A percentile compares a stretch with the other conserved stretches of the same genome.
Conservation (phyloP, 2,797 vertebrate genomes). For the Cephalopachus bancanus region DNA sequence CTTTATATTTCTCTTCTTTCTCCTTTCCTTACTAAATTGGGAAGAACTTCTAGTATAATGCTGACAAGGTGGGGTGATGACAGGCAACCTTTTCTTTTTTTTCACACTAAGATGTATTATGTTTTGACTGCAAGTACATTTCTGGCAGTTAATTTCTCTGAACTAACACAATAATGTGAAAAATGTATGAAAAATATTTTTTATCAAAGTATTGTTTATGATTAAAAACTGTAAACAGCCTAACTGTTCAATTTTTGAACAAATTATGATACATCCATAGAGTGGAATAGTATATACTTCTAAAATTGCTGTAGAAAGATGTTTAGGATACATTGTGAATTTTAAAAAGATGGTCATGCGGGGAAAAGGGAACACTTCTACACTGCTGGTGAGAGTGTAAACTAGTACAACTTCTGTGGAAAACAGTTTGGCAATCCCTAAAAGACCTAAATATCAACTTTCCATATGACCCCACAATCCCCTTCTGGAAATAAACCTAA, state of each 20-base stretch:
- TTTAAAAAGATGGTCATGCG: background rate
- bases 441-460: too few relatives aligned
- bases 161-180: conserved; percentile 24
- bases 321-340: background rate
- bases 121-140: conserved; percentile 11
- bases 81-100: background rate
- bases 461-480: too few relatives aligned
- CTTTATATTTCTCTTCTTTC: background rate
- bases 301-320: conserved; percentile 43
- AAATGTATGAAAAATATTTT: background rate
- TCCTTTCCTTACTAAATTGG: background rate
- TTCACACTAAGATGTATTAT: background rate
- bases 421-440: too few relatives aligned
- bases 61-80: background rate
- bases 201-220: background rate
- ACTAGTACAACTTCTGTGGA: too few relatives aligned
- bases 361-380: too few relatives aligned
- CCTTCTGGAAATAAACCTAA: too few relatives aligned
- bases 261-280: background rate
- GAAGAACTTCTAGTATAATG: conserved; percentile 22
- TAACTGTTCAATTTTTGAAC: conserved; percentile 24
- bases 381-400: too few relatives aligned
- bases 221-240: background rate
- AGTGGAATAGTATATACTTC: background rate
- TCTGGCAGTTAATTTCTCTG: background rate